A percentile compares a stretch with the other conserved stretches of the same genome.
These are phyloP conservation scores for Drosophila testacea DNA, from an alignment of 2,888 invertebrate species.

Conservation along the genomic window DNA sequence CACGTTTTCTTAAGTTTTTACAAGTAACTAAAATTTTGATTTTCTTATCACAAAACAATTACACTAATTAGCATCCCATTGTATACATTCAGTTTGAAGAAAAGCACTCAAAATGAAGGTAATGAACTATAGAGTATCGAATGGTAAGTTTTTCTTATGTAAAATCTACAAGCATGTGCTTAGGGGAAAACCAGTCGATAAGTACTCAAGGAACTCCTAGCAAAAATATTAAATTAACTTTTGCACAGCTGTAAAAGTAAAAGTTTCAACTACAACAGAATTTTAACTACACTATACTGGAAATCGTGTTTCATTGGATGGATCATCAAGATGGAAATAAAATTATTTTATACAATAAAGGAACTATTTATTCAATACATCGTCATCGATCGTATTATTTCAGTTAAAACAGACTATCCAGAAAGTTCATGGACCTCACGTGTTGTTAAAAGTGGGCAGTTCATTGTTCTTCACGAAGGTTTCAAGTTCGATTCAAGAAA, in stretches of 20 bases:
- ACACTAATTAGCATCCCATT: neutral
- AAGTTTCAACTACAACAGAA: no score
- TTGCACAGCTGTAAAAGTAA: no score
- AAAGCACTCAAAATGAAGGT: conserved; percentile 2
- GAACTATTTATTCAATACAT: conserved; percentile 29
- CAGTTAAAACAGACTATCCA: conserved; percentile 21
- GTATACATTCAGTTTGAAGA: neutral
- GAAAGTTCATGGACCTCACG: conserved; percentile 62
- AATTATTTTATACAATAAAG: conserved; percentile 3
- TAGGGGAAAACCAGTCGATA: neutral
- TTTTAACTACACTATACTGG: neutral
- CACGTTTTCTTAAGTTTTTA: neutral
- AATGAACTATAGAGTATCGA: neutral
- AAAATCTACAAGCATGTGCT: conserved; percentile 11
- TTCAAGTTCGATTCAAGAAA: conserved; percentile 49
- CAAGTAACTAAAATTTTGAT: neutral
- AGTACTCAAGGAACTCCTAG: no score
- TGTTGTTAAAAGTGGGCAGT: conserved; percentile 43
- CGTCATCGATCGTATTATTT: conserved; percentile 30
- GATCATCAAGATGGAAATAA: neutral
- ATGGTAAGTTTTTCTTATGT: conserved; percentile 16
- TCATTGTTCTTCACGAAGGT: conserved; percentile 66
- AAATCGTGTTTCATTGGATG: neutral
- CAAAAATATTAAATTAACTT: no score
- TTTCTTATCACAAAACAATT: conserved; percentile 20